Base-by-base conservation (phyloP, 23 tunicate genomes). In the Trididemnum miniatum region DNA sequence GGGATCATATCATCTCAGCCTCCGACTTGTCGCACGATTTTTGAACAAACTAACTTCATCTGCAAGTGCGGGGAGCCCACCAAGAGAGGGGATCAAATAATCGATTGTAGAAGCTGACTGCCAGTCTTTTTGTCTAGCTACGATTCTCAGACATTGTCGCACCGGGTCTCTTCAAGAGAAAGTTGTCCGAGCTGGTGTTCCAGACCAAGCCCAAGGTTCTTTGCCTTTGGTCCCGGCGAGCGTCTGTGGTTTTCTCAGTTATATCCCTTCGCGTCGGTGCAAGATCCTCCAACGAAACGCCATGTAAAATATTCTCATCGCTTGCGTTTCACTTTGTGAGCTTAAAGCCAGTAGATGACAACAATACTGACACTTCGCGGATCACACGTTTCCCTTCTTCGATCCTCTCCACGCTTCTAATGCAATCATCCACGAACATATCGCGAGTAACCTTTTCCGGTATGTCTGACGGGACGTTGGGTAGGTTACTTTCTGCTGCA, bases 401-500 rank as follows among this genome's bases (percentile, higher is more conserved):
- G 32, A 67, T n/a, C 7, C 37, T 30, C 7, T 67, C 38, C n/a
- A 67, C 75, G 7, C 75, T 32, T 20, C 38, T 12, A 12, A 67
- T 67, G 25, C 31, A 32, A 67, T 67, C 75, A 67, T 67, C 38
- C 3, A 67, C 75, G 32, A 67, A 67, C 38, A 67, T 67, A 38
- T 67, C 75, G 31, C 75, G 7, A 30, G 75, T 32, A 5, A 67
- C 38, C n/a, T 38, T 30, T 2, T 20, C 22, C 20, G 37, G 7
- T 33, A 24, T 32, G 75, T 32, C 75, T 30, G 3, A 9, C 3
- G 75, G 32, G 38, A 24, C 38, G 18, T 67, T 32, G 5, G 75
- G 25, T 31, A 30, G 31, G 38, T 67, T 67, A 4, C 25, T 32
- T 67, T 67, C 9, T 37, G 75, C 75, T 3, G 37, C 32, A n/a